phyloP scores from a whole-genome alignment of 2,888 invertebrate species.

The Leucoptera coffeella region DNA sequence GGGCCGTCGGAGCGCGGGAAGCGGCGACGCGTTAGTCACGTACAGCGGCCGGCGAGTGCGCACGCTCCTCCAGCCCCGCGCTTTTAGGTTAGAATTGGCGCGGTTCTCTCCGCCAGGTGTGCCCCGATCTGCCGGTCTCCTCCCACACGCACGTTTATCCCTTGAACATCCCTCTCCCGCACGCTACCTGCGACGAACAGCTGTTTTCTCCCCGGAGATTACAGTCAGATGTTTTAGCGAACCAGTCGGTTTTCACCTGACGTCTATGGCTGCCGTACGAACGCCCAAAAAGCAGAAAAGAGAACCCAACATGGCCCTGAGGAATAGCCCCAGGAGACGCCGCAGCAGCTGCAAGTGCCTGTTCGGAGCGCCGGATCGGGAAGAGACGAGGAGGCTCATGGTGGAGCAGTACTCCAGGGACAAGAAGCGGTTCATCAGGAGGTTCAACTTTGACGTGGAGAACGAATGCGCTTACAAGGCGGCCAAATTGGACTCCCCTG shows the following conservation, averaged over 20 bases:
- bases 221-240: constrained; percentile 47
- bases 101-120: constrained; percentile 39
- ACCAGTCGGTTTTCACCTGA: constrained; percentile 45
- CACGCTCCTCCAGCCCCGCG: neutral
- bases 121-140: constrained; percentile 26
- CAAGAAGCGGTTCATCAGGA: constrained; percentile 48
- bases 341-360: constrained; percentile 52
- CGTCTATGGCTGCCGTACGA: constrained; percentile 36
- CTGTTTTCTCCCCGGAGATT: constrained; percentile 45
- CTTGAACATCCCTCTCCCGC: constrained; percentile 22
- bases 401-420: constrained; percentile 55
- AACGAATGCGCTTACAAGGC: constrained; percentile 32
- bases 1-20: constrained; percentile 27
- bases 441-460: constrained; percentile 56
- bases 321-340: constrained; percentile 27
- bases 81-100: constrained; percentile 49
- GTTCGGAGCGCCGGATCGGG: constrained; percentile 55
- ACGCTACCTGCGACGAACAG: constrained; percentile 41
- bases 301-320: constrained; percentile 28
- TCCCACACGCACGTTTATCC: constrained; percentile 24
- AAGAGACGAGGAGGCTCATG: constrained; percentile 52
- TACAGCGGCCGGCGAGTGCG: no score
- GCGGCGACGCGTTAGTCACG: constrained; percentile 9
- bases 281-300: constrained; percentile 40
- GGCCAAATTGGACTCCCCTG: constrained; percentile 33